Percentiles rank a stretch among this genome's conserved stretches.
Conservation (phyloP, 2,797 vertebrate genomes). For the Syndactyla subalaris region DNA sequence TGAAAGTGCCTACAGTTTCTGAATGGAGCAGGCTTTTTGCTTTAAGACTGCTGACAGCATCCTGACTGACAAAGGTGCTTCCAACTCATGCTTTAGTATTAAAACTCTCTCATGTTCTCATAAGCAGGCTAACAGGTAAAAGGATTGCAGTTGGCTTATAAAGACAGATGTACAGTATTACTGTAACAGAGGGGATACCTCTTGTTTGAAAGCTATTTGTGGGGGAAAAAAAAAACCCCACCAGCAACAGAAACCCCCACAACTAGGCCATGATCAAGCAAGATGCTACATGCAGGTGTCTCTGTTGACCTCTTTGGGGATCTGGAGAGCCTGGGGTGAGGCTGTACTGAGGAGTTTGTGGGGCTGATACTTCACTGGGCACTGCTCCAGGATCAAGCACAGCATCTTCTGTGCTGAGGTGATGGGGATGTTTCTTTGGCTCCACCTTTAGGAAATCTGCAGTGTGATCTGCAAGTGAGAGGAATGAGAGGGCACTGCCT, state of each 20-base stretch:
- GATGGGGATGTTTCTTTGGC: neutral
- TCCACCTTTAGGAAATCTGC: neutral
- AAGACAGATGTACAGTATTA: neutral
- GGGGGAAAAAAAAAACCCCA: fast-evolving
- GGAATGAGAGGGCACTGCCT: neutral
- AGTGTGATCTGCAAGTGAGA: neutral
- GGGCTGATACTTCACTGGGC: neutral
- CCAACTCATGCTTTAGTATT: neutral
- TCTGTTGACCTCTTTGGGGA: neutral
- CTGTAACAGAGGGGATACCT: neutral
- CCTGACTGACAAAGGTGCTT: neutral
- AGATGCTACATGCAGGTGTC: neutral
- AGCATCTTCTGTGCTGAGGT: neutral
- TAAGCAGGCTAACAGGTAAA: neutral
- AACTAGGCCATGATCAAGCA: neutral
- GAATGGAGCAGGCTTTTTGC: neutral
- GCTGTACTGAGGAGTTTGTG: neutral
- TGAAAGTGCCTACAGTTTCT: neutral
- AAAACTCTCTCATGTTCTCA: neutral
- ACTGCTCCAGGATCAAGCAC: neutral
- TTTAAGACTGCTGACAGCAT: neutral
- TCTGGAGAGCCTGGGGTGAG: neutral
- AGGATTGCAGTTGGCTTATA: neutral
- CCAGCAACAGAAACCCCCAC: fast-evolving
- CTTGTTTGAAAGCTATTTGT: neutral